Evolutionary conservation across 2,888 invertebrate genomes (phyloP).

Genomic region (Phalera bucephala): DNA sequence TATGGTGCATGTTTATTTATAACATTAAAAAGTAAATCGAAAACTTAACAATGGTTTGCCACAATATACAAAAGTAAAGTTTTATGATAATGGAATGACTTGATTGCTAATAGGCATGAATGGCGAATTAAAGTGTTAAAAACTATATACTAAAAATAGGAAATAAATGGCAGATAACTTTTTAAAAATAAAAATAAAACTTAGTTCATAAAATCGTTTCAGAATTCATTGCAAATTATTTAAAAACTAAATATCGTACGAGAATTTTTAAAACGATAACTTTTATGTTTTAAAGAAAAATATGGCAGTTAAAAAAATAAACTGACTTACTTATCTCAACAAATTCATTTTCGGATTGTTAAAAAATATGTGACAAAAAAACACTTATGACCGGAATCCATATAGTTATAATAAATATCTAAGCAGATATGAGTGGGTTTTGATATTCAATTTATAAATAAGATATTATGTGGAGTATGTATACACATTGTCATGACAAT

Average conservation of each 20-base stretch:
- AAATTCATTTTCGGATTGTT: too few relatives aligned
- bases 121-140: slow-evolving; percentile 15
- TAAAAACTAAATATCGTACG: too few relatives aligned
- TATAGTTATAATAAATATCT: slow-evolving; percentile 47
- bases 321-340: too few relatives aligned
- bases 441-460: slow-evolving; percentile 59
- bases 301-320: too few relatives aligned
- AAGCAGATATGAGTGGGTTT: slow-evolving; percentile 74
- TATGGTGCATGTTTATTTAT: slow-evolving; percentile 44
- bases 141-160: slow-evolving; percentile 2
- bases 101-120: slow-evolving; percentile 22
- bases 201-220: too few relatives aligned
- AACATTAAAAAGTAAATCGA: slow-evolving; percentile 18
- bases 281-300: too few relatives aligned
- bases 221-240: too few relatives aligned
- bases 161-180: too few relatives aligned
- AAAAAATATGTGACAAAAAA: too few relatives aligned
- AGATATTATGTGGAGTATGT: slow-evolving; percentile 44
- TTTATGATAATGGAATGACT: slow-evolving; percentile 41
- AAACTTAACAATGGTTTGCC: slow-evolving; percentile 16
- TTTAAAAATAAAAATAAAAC: too few relatives aligned
- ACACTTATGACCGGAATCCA: slow-evolving; percentile 3
- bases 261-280: too few relatives aligned
- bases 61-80: slow-evolving; percentile 20
- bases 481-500: slow-evolving; percentile 67